Base-by-base conservation (phyloP, 2,888 invertebrate genomes). In the Lepidochitona cinerea region DNA sequence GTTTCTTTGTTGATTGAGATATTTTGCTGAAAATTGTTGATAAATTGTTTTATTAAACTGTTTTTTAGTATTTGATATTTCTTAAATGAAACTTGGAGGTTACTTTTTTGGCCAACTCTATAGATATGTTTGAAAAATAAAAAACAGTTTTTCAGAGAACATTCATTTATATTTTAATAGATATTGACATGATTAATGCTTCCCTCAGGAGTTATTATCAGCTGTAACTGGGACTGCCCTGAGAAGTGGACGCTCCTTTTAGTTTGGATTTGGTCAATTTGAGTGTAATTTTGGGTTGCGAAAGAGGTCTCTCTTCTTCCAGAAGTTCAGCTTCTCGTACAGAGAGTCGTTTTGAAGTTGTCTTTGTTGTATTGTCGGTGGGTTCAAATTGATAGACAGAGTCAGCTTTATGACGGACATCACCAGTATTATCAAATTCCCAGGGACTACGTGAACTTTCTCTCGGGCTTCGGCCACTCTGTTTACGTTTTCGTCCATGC, bases 401-500 rank as follows among this genome's bases (percentile, higher is more conserved):
- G 26, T 66, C 66, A 23, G 66, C 66, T 66, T 37, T 66, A 35
- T 37, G 1, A 6, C 37, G 35, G 18, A 66, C 66, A 12, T 66
- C 66, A 1, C 37, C 35, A 32, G 1, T 14, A 59, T 59, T 32
- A 26, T 59, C 59, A 26, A 32, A 32, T 14, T 59, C 59, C 23
- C 59, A 23, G 3, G 59, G 59, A 9, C 59, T 59, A 26, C 59
- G 59, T 14, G 23, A 29, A 35, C 35, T 53, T 23, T 72, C 68
- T 37, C 59, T 41, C 18, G 37, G 65, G 33, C 67, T 72, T n/a
- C 54, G 33, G 29, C 68, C 54, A 53, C 54, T 68, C 29, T 72
- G 72, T 53, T 72, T 72, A 36, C 66, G 37, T 37, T 54, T 49
- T 36, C 68, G 67, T 26, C 72, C 68, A 9, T 41, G 35, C 32